Base-by-base conservation (phyloP, 2,888 invertebrate species). In the Poecilus cupreus region DNA sequence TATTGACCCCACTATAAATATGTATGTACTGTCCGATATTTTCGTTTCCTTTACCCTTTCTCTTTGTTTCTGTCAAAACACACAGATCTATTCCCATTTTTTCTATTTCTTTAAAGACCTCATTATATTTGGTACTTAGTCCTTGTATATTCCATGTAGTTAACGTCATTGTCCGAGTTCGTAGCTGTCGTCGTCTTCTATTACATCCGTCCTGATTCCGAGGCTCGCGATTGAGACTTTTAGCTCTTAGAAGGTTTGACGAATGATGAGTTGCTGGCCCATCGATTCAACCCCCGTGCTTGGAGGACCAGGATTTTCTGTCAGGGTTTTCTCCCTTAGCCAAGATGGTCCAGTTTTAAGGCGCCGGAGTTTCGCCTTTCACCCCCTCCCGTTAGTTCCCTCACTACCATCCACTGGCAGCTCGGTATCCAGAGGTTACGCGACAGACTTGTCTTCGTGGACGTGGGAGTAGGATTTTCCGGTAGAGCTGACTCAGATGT, bases 141-240 rank as follows among this genome's bases (percentile, higher is more conserved):
- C 57, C 22, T 22, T 57, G 57, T 57, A 22, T 22, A 22, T 57
- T 57, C 57, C 57, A 57, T 10, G 57, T 51, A 10, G 16, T 18
- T 51, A 51, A 18, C 2, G 6, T 51, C 51, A 51, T 51, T 18
- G 18, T 51, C 18, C 51, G 13, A 18, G 13, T 51, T 18, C 51
- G 5, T 51, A 18, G 51, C 51, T 18, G 13, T 51, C 10, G 51
- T 51, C 18, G 51, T 51, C 51, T 18, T 6, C 8, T 51, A 18
- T 51, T 57, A 10, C 22, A 57, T 57, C 57, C 22, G 6, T 57
- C 18, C 57, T 18, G 57, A 22, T 57, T 57, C 57, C 57, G 57
- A 22, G 57, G 57, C 57, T 22, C 18, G 16, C 10, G 57, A 22
- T 22, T 57, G 57, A 20, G 57, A 18, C 22, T 57, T 57, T 57